Evolutionary conservation across 2,888 invertebrate genomes (phyloP).

Genomic region (Drosophila subsilvestris): DNA sequence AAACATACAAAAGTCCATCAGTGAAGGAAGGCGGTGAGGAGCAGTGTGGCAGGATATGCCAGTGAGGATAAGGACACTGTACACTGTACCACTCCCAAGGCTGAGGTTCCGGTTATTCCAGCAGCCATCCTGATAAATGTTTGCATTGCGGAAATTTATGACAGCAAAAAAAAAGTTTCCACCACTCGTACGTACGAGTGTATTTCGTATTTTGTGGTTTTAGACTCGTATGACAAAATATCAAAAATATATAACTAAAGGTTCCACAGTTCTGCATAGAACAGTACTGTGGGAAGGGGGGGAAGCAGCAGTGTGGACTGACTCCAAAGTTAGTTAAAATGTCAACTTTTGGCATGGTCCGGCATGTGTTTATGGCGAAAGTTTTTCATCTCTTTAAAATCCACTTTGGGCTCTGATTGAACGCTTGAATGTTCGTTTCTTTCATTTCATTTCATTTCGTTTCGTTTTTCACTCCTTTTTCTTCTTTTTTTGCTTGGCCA

Average conservation of each 20-base stretch:
- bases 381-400: conserved; percentile 67
- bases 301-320: conserved; percentile 1
- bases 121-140: conserved; percentile 69
- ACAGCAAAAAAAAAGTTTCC: conserved; percentile 68
- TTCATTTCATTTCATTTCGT: not conserved
- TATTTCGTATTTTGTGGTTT: conserved; percentile 64
- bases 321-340: conserved; percentile 70
- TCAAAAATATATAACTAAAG: conserved; percentile 32
- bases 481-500: conserved; percentile 24
- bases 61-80: not conserved
- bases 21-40: conserved; percentile 5
- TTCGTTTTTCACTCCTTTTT: not conserved
- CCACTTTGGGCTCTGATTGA: conserved; percentile 55
- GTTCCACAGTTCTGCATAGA: conserved; percentile 9
- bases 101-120: conserved; percentile 37
- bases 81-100: not conserved
- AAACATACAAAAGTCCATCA: conserved; percentile 50
- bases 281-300: not conserved
- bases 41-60: conserved; percentile 1
- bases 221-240: conserved; percentile 75
- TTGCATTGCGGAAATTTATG: conserved; percentile 74
- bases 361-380: conserved; percentile 62
- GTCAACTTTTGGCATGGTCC: conserved; percentile 57
- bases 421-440: conserved; percentile 29
- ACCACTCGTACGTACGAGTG: conserved; percentile 50